Percentiles rank a stretch among this genome's conserved stretches.
These are phyloP conservation scores for Aphidoletes aphidimyza DNA, from an alignment of 2,888 invertebrate species.

Conservation along the genomic window DNA sequence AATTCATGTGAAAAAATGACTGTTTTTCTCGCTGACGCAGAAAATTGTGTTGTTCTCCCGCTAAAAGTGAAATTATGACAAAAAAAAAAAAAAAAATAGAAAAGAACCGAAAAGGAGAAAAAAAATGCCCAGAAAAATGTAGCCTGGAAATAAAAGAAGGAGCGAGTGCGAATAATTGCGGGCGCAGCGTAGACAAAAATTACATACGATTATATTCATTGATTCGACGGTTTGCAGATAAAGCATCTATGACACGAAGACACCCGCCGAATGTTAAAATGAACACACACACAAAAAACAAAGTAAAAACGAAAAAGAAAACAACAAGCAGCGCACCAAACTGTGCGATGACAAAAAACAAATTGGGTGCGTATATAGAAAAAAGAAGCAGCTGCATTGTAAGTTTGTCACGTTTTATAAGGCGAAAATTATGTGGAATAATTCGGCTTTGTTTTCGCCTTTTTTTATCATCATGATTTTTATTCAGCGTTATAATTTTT, in stretches of 20 bases:
- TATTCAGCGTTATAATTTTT: neutral
- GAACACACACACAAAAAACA: no score
- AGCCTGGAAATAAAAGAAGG: neutral
- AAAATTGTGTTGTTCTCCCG: neutral
- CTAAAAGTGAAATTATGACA: neutral
- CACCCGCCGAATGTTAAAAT: slow-evolving; percentile 10
- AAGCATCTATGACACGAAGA: slow-evolving; percentile 12
- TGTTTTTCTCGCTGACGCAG: neutral
- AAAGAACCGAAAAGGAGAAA: neutral
- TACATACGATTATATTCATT: slow-evolving; percentile 46
- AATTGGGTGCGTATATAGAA: neutral
- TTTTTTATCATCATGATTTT: slow-evolving; percentile 28
- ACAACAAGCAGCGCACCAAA: neutral
- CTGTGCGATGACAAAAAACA: neutral
- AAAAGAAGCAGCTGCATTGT: neutral
- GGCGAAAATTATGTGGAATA: slow-evolving; percentile 51
- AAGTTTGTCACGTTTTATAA: slow-evolving; percentile 51
- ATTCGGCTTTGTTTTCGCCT: slow-evolving; percentile 39
- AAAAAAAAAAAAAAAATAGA: neutral
- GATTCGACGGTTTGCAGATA: slow-evolving; percentile 38
- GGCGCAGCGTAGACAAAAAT: slow-evolving; percentile 49
- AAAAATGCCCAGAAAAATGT: neutral
- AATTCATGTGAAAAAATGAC: neutral
- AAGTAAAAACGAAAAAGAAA: slow-evolving; percentile 16
- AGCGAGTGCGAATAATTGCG: slow-evolving; percentile 25